phyloP scores from a whole-genome alignment of 2,888 invertebrate species.

The Spodoptera exigua region DNA sequence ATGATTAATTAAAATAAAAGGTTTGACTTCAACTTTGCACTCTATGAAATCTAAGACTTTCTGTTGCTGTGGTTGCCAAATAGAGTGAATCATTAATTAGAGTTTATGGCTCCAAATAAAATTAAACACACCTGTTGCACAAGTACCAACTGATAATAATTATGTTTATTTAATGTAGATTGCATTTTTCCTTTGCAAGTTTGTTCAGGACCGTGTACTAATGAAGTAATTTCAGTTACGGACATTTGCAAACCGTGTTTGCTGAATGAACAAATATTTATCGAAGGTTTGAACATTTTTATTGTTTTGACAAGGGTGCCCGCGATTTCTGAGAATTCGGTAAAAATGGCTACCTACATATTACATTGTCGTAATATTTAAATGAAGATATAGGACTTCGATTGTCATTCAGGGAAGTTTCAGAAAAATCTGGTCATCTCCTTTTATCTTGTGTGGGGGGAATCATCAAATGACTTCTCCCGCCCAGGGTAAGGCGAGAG shows the following conservation, averaged over 20 bases:
- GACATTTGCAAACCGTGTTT: constrained; percentile 54
- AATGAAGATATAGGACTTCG: too few relatives aligned
- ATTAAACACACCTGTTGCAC: constrained; percentile 83
- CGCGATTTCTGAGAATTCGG: constrained; percentile 7
- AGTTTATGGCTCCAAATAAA: constrained; percentile 82
- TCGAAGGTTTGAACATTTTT: constrained; percentile 20
- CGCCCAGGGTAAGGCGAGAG: too few relatives aligned
- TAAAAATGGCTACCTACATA: neutral
- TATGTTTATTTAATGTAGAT: constrained; percentile 82
- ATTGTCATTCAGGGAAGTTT: too few relatives aligned
- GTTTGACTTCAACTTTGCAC: too few relatives aligned
- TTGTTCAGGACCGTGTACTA: constrained; percentile 63
- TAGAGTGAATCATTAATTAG: constrained; percentile 51
- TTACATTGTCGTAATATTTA: too few relatives aligned
- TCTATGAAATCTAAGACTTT: too few relatives aligned
- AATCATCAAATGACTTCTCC: too few relatives aligned
- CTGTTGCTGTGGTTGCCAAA: too few relatives aligned
- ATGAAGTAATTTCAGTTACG: constrained; percentile 66
- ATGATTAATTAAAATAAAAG: too few relatives aligned
- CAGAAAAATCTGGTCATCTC: too few relatives aligned
- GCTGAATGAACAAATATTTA: constrained; percentile 50
- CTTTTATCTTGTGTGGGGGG: too few relatives aligned
- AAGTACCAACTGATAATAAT: constrained; percentile 71
- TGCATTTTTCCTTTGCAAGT: constrained; percentile 69
- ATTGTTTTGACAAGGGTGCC: constrained; percentile 36